Percentiles rank a stretch among this genome's conserved stretches.
These are phyloP conservation scores for Ptychodera flava DNA, from an alignment of 35 echinoderm and acorn worm genomes.

Conservation along the genomic window DNA sequence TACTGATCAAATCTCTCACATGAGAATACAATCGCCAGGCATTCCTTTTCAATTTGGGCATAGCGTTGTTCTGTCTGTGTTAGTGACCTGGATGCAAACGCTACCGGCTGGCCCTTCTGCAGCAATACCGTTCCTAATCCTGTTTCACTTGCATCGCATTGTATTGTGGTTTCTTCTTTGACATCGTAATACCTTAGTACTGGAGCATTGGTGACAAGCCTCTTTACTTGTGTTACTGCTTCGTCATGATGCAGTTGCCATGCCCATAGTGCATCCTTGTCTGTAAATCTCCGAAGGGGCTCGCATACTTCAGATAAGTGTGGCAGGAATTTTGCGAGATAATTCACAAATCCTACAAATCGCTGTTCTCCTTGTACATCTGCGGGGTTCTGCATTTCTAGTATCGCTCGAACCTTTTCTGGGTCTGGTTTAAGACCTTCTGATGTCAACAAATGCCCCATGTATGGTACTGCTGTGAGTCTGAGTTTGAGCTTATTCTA, in stretches of 20 bases:
- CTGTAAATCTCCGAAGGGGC: no score
- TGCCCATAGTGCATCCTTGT: slow-evolving; percentile 17
- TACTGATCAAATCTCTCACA: slow-evolving; percentile 62
- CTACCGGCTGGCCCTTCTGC: slow-evolving; percentile 5
- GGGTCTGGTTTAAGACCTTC: no score
- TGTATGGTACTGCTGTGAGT: no score
- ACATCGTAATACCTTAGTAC: slow-evolving; percentile 54
- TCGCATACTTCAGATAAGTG: no score
- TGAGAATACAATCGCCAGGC: slow-evolving; percentile 35
- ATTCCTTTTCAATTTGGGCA: no score
- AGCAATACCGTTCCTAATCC: slow-evolving; percentile 29
- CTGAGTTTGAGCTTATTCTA: no score
- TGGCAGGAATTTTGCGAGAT: no score
- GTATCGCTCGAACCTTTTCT: no score
- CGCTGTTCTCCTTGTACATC: no score
- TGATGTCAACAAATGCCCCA: no score
- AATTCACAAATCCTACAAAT: no score
- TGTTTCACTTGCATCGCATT: slow-evolving; percentile 39
- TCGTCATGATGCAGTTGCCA: slow-evolving; percentile 14
- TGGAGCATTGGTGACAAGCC: slow-evolving; percentile 29
- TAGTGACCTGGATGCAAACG: slow-evolving; percentile 27
- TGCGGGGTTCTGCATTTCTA: no score
- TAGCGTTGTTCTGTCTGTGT: slow-evolving; percentile 32
- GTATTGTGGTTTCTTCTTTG: slow-evolving; percentile 44
- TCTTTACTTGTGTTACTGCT: slow-evolving; percentile 17